These are phyloP conservation scores for Falco punctatus DNA, from an alignment of 2,113 vertebrate species.

Conservation along the genomic window DNA sequence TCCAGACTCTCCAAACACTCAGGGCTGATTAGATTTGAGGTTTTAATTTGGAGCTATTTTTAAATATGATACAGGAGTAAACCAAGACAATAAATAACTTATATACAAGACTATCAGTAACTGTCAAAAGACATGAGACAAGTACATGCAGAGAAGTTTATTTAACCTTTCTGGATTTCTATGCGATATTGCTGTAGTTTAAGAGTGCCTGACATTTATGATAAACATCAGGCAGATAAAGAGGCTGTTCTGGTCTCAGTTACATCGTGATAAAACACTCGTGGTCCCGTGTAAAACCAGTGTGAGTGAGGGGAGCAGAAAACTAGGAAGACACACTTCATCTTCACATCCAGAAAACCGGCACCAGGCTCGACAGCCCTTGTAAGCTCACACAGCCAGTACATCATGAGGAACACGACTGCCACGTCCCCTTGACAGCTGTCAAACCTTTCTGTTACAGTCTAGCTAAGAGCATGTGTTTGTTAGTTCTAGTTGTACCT, in stretches of 20 bases:
- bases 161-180: neutral
- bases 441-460: neutral
- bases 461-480: rapidly evolving
- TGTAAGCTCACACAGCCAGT: neutral
- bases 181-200: neutral
- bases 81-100: slow-evolving; percentile 35
- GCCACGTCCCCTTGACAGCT: neutral
- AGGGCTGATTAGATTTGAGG: slow-evolving; percentile 32
- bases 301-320: neutral
- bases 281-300: neutral
- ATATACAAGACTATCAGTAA: slow-evolving; percentile 7
- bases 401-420: neutral
- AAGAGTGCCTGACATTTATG: neutral
- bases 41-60: slow-evolving; percentile 51
- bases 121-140: neutral
- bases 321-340: neutral
- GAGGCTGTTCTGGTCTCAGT: neutral
- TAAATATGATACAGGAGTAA: neutral
- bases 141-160: slow-evolving; percentile 4
- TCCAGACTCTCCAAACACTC: slow-evolving; percentile 40
- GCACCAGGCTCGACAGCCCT: neutral
- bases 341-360: neutral
- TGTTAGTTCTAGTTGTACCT: neutral
- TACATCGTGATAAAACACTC: neutral
- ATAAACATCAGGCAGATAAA: slow-evolving; percentile 29